Evolutionary conservation across 2,113 vertebrate species (phyloP).

Genomic region (Lampris megalopsis): DNA sequence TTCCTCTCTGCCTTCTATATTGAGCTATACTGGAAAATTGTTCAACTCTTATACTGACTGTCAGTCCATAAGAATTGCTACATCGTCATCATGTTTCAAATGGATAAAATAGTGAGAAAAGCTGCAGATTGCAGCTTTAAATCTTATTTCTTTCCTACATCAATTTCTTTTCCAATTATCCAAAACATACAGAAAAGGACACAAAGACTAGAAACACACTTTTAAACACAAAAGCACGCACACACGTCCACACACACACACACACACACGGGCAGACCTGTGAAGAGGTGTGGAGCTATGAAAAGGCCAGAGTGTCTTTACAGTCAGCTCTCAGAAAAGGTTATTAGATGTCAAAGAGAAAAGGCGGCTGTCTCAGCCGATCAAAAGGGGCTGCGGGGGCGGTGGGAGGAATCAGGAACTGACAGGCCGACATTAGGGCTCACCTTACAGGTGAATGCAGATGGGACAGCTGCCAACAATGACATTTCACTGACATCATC

Average conservation of each 20-base stretch:
- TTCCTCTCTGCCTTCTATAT: too few species aligned
- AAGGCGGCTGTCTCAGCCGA: slow-evolving; percentile 71
- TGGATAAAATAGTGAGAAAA: too few species aligned
- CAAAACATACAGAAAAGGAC: slow-evolving; percentile 10
- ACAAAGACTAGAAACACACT: background rate
- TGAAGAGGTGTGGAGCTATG: slow-evolving; percentile 71
- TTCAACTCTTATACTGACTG: too few species aligned
- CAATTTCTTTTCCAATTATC: too few species aligned
- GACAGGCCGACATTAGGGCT: slow-evolving; percentile 63
- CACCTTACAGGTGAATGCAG: slow-evolving; percentile 72
- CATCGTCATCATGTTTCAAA: too few species aligned
- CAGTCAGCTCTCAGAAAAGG: slow-evolving; percentile 80
- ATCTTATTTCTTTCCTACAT: too few species aligned
- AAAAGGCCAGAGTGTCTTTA: slow-evolving; percentile 82
- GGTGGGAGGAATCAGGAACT: slow-evolving; percentile 57
- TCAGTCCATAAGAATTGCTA: too few species aligned
- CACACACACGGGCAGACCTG: slow-evolving; percentile 39
- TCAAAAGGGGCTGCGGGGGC: slow-evolving; percentile 51
- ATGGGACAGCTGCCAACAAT: slow-evolving; percentile 77
- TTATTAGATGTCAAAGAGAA: slow-evolving; percentile 81
- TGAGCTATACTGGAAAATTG: too few species aligned
- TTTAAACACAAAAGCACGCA: background rate
- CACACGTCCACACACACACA: background rate
- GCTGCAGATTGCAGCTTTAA: too few species aligned
- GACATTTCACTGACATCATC: slow-evolving; percentile 78